Percentiles rank a stretch among this genome's conserved stretches.
phyloP scores from a whole-genome alignment of 1,140 invertebrate genomes.

The Papilio dardanus region DNA sequence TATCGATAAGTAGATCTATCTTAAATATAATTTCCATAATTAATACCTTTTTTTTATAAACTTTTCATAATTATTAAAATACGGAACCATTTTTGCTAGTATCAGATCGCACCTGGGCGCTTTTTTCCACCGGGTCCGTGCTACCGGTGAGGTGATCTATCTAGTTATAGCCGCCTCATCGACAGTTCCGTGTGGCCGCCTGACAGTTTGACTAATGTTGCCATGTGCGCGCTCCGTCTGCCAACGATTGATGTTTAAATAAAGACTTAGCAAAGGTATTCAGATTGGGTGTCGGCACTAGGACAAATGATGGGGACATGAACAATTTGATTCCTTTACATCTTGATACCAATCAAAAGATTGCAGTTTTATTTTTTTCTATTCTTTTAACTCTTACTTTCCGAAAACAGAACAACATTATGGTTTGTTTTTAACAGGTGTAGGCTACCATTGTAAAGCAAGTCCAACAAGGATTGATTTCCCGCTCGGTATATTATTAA shows the following conservation, averaged over 20 bases:
- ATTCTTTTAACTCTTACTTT: neutral
- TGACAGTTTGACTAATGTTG: constrained; percentile 75
- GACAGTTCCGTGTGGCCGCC: constrained; percentile 60
- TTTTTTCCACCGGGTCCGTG: constrained; percentile 54
- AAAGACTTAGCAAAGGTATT: constrained; percentile 48
- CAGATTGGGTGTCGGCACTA: constrained; percentile 57
- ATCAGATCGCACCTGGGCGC: constrained; percentile 11
- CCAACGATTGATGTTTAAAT: constrained; percentile 58
- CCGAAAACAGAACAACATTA: neutral
- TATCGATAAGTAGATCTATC: neutral
- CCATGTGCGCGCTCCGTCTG: constrained; percentile 64
- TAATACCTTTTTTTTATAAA: no score
- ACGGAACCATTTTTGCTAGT: constrained; percentile 22
- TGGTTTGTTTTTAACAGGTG: no score
- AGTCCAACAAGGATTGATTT: constrained; percentile 19
- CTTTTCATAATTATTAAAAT: neutral
- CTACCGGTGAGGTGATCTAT: constrained; percentile 58
- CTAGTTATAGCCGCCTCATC: constrained; percentile 59
- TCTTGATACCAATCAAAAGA: neutral
- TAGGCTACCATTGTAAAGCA: no score
- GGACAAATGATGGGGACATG: constrained; percentile 48
- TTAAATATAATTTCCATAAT: neutral
- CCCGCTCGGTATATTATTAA: neutral
- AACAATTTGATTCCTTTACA: neutral
- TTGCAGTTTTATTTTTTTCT: no score